A percentile compares a stretch with the other conserved stretches of the same genome.
Conservation (phyloP, 2,113 vertebrate species). For the Pagrus major region DNA sequence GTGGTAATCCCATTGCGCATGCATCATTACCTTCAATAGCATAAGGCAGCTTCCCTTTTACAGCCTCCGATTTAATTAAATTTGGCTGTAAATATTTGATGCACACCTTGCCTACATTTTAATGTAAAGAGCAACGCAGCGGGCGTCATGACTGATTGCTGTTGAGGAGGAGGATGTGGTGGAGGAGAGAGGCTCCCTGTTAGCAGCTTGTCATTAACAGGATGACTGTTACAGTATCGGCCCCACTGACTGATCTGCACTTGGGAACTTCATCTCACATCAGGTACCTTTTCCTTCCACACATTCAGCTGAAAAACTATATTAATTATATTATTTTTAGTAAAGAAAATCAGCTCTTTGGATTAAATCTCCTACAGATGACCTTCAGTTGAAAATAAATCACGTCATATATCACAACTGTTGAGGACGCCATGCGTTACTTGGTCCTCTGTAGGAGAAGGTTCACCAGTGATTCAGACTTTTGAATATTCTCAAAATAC, state of each 20-base stretch:
- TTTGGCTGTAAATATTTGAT: slow-evolving; percentile 81
- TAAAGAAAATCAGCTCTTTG: neutral
- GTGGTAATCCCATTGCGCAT: slow-evolving; percentile 81
- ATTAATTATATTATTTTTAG: neutral
- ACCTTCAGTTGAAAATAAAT: neutral
- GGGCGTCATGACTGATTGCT: slow-evolving; percentile 43
- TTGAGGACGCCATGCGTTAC: neutral
- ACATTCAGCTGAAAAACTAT: neutral
- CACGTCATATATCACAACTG: neutral
- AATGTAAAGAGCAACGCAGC: slow-evolving; percentile 60
- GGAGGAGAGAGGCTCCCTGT: slow-evolving; percentile 26
- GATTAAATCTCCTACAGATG: neutral
- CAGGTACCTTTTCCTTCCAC: neutral
- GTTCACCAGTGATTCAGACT: neutral
- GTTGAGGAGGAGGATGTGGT: slow-evolving; percentile 12
- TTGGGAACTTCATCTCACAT: neutral
- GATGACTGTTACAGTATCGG: slow-evolving; percentile 6
- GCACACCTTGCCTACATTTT: slow-evolving; percentile 62
- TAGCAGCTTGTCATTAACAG: slow-evolving; percentile 46
- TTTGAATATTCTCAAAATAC: slow-evolving; percentile 7
- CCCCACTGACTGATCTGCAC: slow-evolving; percentile 5
- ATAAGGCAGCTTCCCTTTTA: slow-evolving; percentile 80
- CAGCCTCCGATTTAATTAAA: slow-evolving; percentile 79
- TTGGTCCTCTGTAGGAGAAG: neutral
- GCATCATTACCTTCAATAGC: slow-evolving; percentile 84